Evolutionary conservation across 2,888 invertebrate species (phyloP).

Genomic region (Drosophila acutilabella): DNA sequence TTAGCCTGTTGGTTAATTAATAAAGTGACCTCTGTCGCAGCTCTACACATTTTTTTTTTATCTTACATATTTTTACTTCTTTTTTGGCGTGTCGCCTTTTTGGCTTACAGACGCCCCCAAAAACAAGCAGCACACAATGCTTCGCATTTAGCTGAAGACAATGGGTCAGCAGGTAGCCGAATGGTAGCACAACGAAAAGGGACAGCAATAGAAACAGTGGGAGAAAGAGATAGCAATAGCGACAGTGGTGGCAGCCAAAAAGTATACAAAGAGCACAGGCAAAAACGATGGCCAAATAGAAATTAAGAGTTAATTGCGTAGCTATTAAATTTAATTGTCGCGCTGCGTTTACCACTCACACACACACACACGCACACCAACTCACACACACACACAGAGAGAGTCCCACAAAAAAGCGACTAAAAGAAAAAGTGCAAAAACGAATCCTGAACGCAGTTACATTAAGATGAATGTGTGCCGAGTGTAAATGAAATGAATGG

Average conservation of each 20-base stretch:
- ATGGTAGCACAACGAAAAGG: neutral
- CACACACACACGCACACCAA: slow-evolving; percentile 3
- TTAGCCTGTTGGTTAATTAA: slow-evolving; percentile 81
- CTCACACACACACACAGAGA: neutral
- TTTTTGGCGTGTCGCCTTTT: slow-evolving; percentile 31
- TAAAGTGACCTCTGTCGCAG: slow-evolving; percentile 79
- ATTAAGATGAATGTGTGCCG: slow-evolving; percentile 66
- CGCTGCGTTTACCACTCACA: slow-evolving; percentile 52
- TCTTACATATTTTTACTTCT: too few relatives aligned
- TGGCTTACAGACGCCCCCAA: slow-evolving; percentile 22
- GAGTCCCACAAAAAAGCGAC: neutral
- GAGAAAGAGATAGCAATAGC: neutral
- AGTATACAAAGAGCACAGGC: slow-evolving; percentile 26
- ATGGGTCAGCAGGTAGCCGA: slow-evolving; percentile 54
- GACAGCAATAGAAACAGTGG: neutral
- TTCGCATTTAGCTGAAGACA: slow-evolving; percentile 46
- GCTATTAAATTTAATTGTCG: slow-evolving; percentile 80
- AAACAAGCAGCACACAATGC: neutral
- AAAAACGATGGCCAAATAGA: slow-evolving; percentile 57
- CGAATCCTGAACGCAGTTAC: slow-evolving; percentile 11
- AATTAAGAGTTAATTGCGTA: slow-evolving; percentile 80
- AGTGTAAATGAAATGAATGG: slow-evolving; percentile 66
- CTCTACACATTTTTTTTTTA: slow-evolving; percentile 25
- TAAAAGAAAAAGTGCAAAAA: slow-evolving; percentile 2
- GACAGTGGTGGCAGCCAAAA: slow-evolving; percentile 10